These are phyloP conservation scores for Drosophila longiperda DNA, from an alignment of 2,888 invertebrate genomes.

Conservation along the genomic window DNA sequence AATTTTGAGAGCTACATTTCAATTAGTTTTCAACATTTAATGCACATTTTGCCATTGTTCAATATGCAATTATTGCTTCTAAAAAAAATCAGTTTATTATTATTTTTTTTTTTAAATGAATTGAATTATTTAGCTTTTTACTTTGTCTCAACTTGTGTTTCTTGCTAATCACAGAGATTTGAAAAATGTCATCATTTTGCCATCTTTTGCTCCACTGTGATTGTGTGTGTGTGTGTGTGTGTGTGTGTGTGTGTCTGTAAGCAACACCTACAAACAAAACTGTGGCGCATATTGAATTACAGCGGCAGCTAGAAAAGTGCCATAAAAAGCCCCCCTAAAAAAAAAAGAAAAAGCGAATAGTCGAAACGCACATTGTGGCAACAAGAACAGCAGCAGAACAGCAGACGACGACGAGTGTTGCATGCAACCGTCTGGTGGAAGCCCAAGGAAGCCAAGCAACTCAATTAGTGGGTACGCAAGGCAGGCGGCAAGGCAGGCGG, in stretches of 20 bases:
- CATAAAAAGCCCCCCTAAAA: constrained; percentile 43
- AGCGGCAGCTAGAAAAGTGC: constrained; percentile 71
- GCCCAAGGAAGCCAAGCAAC: constrained; percentile 76
- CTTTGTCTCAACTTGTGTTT: background rate
- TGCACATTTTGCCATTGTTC: background rate
- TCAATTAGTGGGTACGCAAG: constrained; percentile 64
- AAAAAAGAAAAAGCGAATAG: constrained; percentile 15
- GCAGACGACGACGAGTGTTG: constrained; percentile 42
- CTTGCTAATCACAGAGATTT: background rate
- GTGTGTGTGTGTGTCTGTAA: constrained; percentile 7
- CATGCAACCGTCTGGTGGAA: constrained; percentile 70
- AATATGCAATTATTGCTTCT: background rate
- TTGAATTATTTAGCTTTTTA: background rate
- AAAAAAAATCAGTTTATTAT: background rate
- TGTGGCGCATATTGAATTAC: constrained; percentile 67
- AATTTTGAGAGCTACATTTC: background rate
- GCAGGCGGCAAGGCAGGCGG: background rate
- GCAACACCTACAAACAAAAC: constrained; percentile 40
- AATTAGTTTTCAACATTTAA: background rate
- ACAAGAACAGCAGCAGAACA: constrained; percentile 14
- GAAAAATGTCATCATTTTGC: background rate
- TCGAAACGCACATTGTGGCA: constrained; percentile 27
- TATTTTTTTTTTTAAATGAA: background rate
- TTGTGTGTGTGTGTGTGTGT: background rate
- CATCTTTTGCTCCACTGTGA: constrained; percentile 33